Base-by-base conservation (phyloP, 1,140 invertebrate species). In the Drosophila jambulina region DNA sequence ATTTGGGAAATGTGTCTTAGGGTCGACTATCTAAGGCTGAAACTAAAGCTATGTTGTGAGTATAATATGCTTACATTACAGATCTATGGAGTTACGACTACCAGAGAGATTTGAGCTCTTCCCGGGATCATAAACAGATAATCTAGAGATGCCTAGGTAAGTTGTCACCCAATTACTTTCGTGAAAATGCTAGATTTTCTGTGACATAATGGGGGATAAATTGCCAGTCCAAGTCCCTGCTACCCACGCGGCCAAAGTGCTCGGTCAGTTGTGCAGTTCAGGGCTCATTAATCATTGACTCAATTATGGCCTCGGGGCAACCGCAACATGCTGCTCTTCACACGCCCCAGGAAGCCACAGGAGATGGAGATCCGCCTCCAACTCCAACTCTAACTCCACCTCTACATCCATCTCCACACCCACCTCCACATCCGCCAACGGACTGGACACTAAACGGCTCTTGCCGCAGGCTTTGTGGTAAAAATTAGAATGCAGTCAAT, bases 401-500 rank as follows among this genome's bases (percentile, higher is more conserved):
- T n/a, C n/a, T n/a, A n/a, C n/a, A n/a, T n/a, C n/a, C n/a, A n/a
- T n/a, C n/a, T n/a, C n/a, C n/a, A n/a, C n/a, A n/a, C n/a, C n/a
- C n/a, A n/a, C n/a, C n/a, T n/a, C n/a, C n/a, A n/a, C n/a, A n/a
- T 12, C n/a, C 48, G 1, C 9, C n/a, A n/a, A n/a, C n/a, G 27
- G 19, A 34, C 15, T 10, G 34, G 34, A 27, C 38, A 32, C 21
- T 56, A 46, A 32, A 54, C 32, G 63, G 36, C 27, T 45, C 63
- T 13, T 19, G 36, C 51, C 49, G 12, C 49, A 36, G 29, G 34
- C 43, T 40, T 68, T 43, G 36, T 27, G 27, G 36, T 53, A 6
- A 9, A 38, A 71, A 64, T 59, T 78, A 72, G 53, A 63, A 49
- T 60, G 60, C 61, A 79, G 49, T 51, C 57, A 53, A 69, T 78